Percentiles rank a stretch among this genome's conserved stretches.
Evolutionary conservation across 2,797 vertebrate genomes (phyloP).

Genomic region (Thaleichthys pacificus): DNA sequence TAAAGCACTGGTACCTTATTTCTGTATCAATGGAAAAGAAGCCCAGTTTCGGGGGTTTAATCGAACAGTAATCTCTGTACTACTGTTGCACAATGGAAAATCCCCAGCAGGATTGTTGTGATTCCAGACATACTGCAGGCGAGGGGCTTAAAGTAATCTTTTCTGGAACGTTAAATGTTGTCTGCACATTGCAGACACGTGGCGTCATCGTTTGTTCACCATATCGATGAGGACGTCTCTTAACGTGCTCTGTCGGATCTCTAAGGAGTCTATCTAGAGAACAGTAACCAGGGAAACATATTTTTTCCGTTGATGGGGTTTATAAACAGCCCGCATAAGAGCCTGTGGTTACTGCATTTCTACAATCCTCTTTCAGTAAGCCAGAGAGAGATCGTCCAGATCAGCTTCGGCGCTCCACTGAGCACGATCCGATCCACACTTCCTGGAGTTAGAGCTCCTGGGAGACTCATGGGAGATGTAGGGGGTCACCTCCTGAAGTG

Average conservation of each 20-base stretch:
- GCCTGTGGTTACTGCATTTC: conserved; percentile 37
- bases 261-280: conserved; percentile 24
- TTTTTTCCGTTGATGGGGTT: conserved; percentile 30
- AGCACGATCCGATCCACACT: background rate
- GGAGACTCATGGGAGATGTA: too few species aligned
- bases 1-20: background rate
- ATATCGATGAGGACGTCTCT: conserved; percentile 26
- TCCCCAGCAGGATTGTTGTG: background rate
- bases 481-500: too few species aligned
- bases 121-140: conserved; percentile 15
- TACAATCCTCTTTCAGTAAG: conserved; percentile 53
- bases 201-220: conserved; percentile 22
- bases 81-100: conserved; percentile 20
- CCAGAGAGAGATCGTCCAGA: conserved; percentile 34
- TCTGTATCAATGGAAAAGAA: background rate
- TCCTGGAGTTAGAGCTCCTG: too few species aligned
- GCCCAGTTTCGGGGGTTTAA: background rate
- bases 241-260: background rate
- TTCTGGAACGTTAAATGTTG: conserved; percentile 27
- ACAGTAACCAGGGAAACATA: conserved; percentile 18
- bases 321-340: conserved; percentile 35
- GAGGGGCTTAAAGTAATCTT: conserved; percentile 36
- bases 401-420: background rate
- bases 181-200: conserved; percentile 14
- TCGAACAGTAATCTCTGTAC: conserved; percentile 6